Base-by-base conservation (phyloP, 2,113 vertebrate genomes). In the Struthio camelus region DNA sequence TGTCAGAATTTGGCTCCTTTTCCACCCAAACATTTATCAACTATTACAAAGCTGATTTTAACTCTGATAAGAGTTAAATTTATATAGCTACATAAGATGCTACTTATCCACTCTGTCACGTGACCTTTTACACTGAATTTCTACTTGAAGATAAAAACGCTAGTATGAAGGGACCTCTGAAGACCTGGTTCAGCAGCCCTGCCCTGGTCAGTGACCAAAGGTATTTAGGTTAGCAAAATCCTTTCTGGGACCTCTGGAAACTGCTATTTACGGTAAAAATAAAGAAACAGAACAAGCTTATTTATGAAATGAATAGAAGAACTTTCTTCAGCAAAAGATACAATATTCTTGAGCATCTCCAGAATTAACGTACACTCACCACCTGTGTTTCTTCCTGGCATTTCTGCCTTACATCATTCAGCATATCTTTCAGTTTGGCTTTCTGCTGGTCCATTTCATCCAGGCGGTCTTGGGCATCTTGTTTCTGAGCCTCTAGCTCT, bases 361-460 rank as follows among this genome's bases (percentile, higher is more conserved):
- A 71, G 59, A 77, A 93, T 30, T 28, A 93, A 58, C 14, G 2
- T 1, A 16, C 83, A 92, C 98, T 98, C 96, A 99, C 99, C 99
- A 99, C 98, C 94, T 99, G 99, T 4, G 99, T 99, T 97, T 99
- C 99, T 13, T 99, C 99, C 95, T 99, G 99, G 96, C 99, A 99
- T 69, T 99, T 99, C 75, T 99, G 98, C 89, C 98, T 96, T 3
- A 99, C 99, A 10, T 99, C 99, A 3, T 96, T 98, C 72, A 99
- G 98, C 99, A 99, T 99, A 96, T 99, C 99, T 46, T 99, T 98
- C 64, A 99, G 97, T 83, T 99, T 99, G 85, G 99, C 98, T 95
- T 99, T 99, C 97, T 99, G 99, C 96, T 99, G 99, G 93, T 99
- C 99, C 99, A 99, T 99, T 96, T 99, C 99, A 4, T 99, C 99